These are phyloP conservation scores for Scaptomyza flava DNA, from an alignment of 2,888 invertebrate genomes.

Conservation along the genomic window DNA sequence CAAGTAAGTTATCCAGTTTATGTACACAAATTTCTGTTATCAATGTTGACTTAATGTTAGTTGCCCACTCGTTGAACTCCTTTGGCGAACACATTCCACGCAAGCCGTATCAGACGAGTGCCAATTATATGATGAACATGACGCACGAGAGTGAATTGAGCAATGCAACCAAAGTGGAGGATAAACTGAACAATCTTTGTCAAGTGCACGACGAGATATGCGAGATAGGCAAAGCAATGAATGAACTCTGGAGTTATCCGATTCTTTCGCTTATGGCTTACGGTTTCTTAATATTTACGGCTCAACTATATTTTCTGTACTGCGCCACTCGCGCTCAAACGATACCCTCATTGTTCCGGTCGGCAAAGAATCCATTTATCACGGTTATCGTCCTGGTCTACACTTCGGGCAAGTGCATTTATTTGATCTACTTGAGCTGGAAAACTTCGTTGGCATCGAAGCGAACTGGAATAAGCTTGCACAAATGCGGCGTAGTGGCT, in stretches of 20 bases:
- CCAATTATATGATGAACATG: conserved; percentile 58
- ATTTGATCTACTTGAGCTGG: conserved; percentile 84
- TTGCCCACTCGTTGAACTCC: conserved; percentile 71
- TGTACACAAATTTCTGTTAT: background rate
- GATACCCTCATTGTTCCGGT: conserved; percentile 83
- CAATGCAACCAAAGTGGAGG: conserved; percentile 81
- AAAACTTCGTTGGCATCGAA: conserved; percentile 83
- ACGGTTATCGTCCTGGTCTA: conserved; percentile 80
- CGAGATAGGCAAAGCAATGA: conserved; percentile 83
- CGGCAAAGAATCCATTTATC: conserved; percentile 82
- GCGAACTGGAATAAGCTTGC: conserved; percentile 83
- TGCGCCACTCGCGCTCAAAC: conserved; percentile 82
- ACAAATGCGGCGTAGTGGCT: conserved; percentile 83
- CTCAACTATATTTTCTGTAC: conserved; percentile 84
- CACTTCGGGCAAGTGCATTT: conserved; percentile 83
- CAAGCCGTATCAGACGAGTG: conserved; percentile 34
- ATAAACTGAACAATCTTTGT: conserved; percentile 83
- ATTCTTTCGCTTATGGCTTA: conserved; percentile 84
- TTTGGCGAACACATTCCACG: conserved; percentile 68
- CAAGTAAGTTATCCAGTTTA: conserved; percentile 54
- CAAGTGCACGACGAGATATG: conserved; percentile 84
- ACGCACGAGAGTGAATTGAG: conserved; percentile 77
- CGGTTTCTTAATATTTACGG: conserved; percentile 84
- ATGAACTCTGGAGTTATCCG: conserved; percentile 84
- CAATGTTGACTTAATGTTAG: conserved; percentile 27